Conservation (phyloP, 1,140 invertebrate species). For the Anoplophora glabripennis region DNA sequence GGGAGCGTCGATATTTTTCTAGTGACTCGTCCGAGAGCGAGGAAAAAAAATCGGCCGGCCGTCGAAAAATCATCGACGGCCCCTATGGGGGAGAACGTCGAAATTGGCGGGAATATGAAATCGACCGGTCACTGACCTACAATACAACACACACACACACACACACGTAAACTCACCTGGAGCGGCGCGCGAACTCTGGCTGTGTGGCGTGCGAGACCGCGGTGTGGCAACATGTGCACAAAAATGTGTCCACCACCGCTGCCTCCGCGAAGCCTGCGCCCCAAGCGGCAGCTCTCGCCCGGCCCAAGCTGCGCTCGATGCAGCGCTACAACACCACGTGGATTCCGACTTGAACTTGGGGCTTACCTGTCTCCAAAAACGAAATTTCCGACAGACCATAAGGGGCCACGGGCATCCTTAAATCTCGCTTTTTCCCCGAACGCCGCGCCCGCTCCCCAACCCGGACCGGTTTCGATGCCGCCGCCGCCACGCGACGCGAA, state of each 20-base stretch:
- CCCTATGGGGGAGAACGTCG: background rate
- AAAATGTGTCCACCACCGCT: conserved; percentile 27
- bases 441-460: background rate
- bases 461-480: background rate
- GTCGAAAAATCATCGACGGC: no score
- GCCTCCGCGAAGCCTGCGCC: conserved; percentile 22
- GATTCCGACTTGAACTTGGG: conserved; percentile 17
- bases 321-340: conserved; percentile 29
- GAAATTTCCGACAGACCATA: conserved; percentile 7
- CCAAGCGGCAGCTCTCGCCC: conserved; percentile 24
- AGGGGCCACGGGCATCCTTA: background rate
- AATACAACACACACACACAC: conserved; percentile 25
- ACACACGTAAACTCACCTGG: conserved; percentile 35
- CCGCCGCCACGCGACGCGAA: background rate
- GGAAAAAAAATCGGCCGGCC: background rate
- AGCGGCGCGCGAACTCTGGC: conserved; percentile 22
- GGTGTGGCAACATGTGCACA: conserved; percentile 36
- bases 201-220: conserved; percentile 25
- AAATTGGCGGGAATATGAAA: conserved; percentile 2
- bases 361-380: conserved; percentile 9
- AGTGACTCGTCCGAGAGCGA: background rate
- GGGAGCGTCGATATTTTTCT: no score
- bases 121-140: conserved; percentile 33
- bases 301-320: conserved; percentile 35
- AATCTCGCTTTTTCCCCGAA: conserved; percentile 5